phyloP scores from a whole-genome alignment of 2,797 vertebrate genomes.

The Sebastiscus albofasciatus region DNA sequence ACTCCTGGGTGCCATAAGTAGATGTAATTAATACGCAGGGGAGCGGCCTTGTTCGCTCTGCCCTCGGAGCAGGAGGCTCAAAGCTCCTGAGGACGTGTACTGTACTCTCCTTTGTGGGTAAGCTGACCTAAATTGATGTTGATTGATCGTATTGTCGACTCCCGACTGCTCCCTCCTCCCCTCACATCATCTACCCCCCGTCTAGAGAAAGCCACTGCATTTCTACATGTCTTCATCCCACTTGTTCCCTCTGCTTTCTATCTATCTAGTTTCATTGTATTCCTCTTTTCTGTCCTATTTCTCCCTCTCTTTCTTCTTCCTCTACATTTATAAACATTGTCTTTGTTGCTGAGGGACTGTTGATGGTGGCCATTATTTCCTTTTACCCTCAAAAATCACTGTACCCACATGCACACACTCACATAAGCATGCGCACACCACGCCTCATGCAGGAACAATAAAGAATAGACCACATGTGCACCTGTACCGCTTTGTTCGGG shows the following conservation, averaged over 20 bases:
- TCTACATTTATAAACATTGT: not conserved
- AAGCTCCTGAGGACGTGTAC: conserved; percentile 9
- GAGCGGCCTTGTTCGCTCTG: conserved; percentile 10
- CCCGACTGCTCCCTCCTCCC: not conserved
- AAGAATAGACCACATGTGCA: not conserved
- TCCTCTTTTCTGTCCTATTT: not conserved
- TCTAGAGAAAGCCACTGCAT: conserved; percentile 3
- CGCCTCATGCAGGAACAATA: not conserved
- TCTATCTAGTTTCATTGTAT: not conserved
- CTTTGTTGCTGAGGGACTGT: not conserved
- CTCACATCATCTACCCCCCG: not conserved
- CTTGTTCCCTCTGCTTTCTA: not conserved
- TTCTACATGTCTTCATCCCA: not conserved
- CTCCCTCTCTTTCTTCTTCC: not conserved
- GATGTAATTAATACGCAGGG: conserved; percentile 45
- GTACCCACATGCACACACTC: not conserved
- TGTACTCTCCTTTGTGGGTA: conserved; percentile 28
- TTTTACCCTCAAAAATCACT: not conserved
- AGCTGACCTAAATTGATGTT: conserved; percentile 52
- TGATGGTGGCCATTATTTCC: conserved; percentile 2
- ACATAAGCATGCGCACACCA: not conserved
- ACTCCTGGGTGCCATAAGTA: conserved; percentile 3
- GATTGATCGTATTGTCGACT: conserved; percentile 47
- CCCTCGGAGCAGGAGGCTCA: conserved; percentile 24
- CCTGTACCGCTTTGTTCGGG: not conserved